Base-by-base conservation (phyloP, 2,797 vertebrate species). In the Lepilemur ruficaudatus region DNA sequence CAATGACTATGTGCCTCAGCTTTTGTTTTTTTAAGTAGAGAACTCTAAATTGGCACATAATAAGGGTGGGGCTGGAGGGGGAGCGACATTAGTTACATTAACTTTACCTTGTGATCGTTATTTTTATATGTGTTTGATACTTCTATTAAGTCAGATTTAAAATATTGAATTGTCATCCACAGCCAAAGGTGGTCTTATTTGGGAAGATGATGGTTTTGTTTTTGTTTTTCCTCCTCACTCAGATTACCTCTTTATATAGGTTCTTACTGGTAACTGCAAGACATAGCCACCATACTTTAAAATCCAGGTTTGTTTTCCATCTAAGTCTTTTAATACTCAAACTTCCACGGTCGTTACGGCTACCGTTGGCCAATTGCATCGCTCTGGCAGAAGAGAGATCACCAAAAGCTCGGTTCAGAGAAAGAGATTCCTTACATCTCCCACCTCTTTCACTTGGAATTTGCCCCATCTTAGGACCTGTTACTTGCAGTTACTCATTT, bases 51-150 rank as follows among this genome's bases (percentile, higher is more conserved):
- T 61, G 22, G 28, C 30, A 38, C 10, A 15, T 5, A 5, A 10
- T 4, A 20, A 7, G 6, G 5, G 25, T 4, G 4, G 8, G 11
- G 7, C 3, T 15, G 32, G 2, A 11, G 7, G 12, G 5, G 1
- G 12, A 23, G 18, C 4, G 59, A 17, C 12, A 25, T 4, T 28
- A 30, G 61, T 23, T 23, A 22, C 20, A 20, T 30, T n/a, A 35
- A 50, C 23, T 52, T 75, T 3, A 50, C 5, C 17, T 46, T 10
- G n/a, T 20, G 32, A 20, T 5, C 12, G 18, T 28, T 67, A 23
- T 61, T 82, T 59, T 6, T 52, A 43, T 79, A 69, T 55, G 14
- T 32, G 59, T 65, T 38, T 17, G 15, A 72, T 46, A 59, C 23
- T 84, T 1, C n/a, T 76, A 70, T 41, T 38, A 72, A 46, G 32